A percentile compares a stretch with the other conserved stretches of the same genome.
Evolutionary conservation across 2,888 invertebrate species (phyloP).

Genomic region (Zele albiditarsus): DNA sequence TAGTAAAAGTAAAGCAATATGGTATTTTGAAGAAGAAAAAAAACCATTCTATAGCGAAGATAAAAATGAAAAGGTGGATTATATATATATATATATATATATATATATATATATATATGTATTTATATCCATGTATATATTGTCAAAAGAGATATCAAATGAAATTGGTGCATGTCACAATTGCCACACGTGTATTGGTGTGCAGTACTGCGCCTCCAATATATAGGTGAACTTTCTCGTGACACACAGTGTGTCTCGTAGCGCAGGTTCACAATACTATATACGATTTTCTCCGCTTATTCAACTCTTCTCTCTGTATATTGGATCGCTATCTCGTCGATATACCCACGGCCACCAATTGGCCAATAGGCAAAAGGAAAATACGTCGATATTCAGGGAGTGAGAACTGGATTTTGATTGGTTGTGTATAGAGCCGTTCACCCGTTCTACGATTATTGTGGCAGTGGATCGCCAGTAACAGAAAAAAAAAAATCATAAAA

Average conservation of each 20-base stretch:
- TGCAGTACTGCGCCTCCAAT: background rate
- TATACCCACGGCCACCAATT: constrained; percentile 48
- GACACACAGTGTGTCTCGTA: background rate
- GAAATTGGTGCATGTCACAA: constrained; percentile 8
- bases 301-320: constrained; percentile 41
- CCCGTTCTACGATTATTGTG: constrained; percentile 37
- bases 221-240: constrained; percentile 4
- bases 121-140: background rate
- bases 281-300: constrained; percentile 46
- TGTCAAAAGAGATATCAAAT: background rate
- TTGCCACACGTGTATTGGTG: background rate
- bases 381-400: constrained; percentile 34
- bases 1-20: constrained; percentile 18
- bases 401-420: constrained; percentile 34
- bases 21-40: constrained; percentile 9
- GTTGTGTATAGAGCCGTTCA: constrained; percentile 39
- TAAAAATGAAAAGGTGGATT: no score
- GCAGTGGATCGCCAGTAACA: constrained; percentile 1
- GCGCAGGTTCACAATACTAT: constrained; percentile 36
- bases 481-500: background rate
- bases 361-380: constrained; percentile 35
- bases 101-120: background rate
- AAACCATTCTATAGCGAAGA: background rate
- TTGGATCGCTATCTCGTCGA: constrained; percentile 50
- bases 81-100: background rate